Conservation (phyloP, 2,888 invertebrate species). For the Harpalus rufipes region DNA sequence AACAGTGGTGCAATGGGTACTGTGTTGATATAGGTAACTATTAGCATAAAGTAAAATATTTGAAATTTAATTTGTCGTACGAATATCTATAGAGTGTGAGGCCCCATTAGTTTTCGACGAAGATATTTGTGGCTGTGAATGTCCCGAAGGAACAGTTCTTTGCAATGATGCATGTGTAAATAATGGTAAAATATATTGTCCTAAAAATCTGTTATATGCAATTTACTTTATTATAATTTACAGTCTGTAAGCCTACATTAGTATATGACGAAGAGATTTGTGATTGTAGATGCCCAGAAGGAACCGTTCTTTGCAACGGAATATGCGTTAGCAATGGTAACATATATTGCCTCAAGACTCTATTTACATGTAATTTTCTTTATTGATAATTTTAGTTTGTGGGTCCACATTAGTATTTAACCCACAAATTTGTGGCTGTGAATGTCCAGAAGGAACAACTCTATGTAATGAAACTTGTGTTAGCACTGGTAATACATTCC, state of each 20-base stretch:
- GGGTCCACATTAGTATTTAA: neutral
- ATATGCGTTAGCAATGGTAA: neutral
- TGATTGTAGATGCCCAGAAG: neutral
- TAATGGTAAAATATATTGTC: neutral
- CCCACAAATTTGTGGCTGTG: neutral
- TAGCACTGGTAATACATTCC: neutral
- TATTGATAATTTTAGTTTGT: neutral
- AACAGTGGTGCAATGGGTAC: neutral
- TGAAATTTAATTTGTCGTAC: too few relatives aligned
- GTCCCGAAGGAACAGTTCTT: neutral
- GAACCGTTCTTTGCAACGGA: neutral
- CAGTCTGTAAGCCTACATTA: neutral
- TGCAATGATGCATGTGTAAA: neutral
- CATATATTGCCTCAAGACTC: neutral
- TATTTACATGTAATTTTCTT: neutral
- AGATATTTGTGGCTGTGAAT: neutral
- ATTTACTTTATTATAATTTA: too few relatives aligned
- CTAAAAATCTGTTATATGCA: too few relatives aligned
- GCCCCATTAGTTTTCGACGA: neutral
- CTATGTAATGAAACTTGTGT: neutral
- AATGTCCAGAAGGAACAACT: neutral
- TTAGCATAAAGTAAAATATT: too few relatives aligned
- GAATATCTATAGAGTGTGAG: conserved; percentile 6
- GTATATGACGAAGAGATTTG: neutral
- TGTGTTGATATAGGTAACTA: conserved; percentile 4